Base-by-base conservation (phyloP, 2,113 vertebrate genomes). In the Notothenia rossii region DNA sequence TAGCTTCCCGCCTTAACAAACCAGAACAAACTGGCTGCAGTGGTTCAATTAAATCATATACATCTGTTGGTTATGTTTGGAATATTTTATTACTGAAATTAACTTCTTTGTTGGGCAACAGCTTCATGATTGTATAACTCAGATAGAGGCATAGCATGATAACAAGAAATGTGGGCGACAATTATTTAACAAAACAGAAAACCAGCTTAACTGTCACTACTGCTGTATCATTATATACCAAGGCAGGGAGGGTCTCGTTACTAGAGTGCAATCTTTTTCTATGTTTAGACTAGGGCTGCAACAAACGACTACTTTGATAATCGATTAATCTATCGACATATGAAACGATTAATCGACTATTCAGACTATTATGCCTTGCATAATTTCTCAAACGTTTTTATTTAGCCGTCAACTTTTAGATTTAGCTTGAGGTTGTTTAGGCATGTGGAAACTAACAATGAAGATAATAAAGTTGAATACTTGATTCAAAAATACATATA, bases 1-100 rank as follows among this genome's bases (percentile, higher is more conserved):
- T 20, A 83, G 50, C 13, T 74, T 86, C 63, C 85, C 15, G 43
- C 77, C 79, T 75, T 33, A 75, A 61, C 56, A 82, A 66, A 77
- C 70, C n/a, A 80, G 13, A 72, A 8, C 25, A 64, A 65, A 33
- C 2, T 18, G 36, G 18, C 12, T n/a, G 2, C 49, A 64, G 17
- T n/a, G 9, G 65, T 56, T 11, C 18, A 51, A 54, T 17, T 50
- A 50, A 50, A 55, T 7, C 6, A 58, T 13, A 29, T 7, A 33
- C 5, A 17, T 50, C 20, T 56, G 20, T 58, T n/a, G 13, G 43
- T 33, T 20, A 18, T 1, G 51, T 53, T 56, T 54, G 0, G 0
- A 22, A 36, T 14, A 46, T 65, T 66, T 22, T 33, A 53, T 11
- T 8, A 46, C 48, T 13, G 7, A 46, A 69, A 64, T 53, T 18